Conservation (phyloP, 2,888 invertebrate genomes). For the Liodrosophila aerea region DNA sequence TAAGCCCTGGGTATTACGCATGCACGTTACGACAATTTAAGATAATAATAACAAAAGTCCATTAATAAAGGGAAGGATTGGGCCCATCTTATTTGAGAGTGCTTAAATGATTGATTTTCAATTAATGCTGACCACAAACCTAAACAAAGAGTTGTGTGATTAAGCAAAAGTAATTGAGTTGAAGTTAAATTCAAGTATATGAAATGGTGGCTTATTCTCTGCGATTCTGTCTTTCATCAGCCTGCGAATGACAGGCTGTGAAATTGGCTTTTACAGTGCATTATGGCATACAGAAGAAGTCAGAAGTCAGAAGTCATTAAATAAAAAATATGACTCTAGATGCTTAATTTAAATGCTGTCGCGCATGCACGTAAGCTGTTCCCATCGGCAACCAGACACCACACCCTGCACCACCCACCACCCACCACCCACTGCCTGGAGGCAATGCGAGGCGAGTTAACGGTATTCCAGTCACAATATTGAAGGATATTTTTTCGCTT, state of each 20-base stretch:
- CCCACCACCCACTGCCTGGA: background rate
- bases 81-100: background rate
- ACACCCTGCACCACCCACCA: background rate
- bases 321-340: constrained; percentile 33
- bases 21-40: constrained; percentile 1
- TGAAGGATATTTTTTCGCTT: constrained; percentile 43
- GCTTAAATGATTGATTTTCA: background rate
- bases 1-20: constrained; percentile 10
- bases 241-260: no score
- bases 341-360: constrained; percentile 55
- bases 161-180: background rate
- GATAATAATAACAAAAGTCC: background rate
- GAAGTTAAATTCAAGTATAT: no score
- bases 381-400: no score
- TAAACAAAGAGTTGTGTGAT: background rate
- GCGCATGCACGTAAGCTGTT: constrained; percentile 17
- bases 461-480: constrained; percentile 62
- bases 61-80: no score
- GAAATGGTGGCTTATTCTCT: no score
- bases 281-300: constrained; percentile 9
- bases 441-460: constrained; percentile 22
- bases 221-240: no score
- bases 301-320: constrained; percentile 23
- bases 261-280: constrained; percentile 1
- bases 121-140: background rate